phyloP scores from a whole-genome alignment of 2,797 vertebrate genomes.

The Lacerta bilineata region DNA sequence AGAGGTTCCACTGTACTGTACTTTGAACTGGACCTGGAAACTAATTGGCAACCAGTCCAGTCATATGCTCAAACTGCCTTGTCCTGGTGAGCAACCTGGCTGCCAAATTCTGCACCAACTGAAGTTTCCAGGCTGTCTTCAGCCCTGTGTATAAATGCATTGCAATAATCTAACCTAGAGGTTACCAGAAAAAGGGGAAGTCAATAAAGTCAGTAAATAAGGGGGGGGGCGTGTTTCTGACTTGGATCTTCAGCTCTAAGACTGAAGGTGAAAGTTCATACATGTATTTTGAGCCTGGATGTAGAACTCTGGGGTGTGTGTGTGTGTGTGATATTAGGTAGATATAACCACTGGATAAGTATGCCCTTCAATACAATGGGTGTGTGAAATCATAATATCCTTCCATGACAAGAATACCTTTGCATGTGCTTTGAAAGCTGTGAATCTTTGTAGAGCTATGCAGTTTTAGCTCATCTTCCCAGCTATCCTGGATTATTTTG shows the following conservation, averaged over 20 bases:
- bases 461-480: conserved; percentile 59
- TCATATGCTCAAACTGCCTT: no score
- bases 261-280: background rate
- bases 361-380: conserved; percentile 47
- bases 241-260: background rate
- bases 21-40: no score
- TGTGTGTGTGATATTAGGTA: background rate
- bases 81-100: no score
- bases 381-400: conserved; percentile 44
- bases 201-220: background rate
- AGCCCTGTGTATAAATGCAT: no score
- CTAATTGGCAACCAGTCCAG: no score
- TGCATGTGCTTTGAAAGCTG: conserved; percentile 43
- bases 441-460: conserved; percentile 54
- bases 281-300: conserved; percentile 30
- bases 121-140: no score
- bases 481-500: conserved; percentile 57
- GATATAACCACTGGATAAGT: conserved; percentile 40
- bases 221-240: background rate
- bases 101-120: no score
- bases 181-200: no score
- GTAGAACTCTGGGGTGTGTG: background rate
- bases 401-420: conserved; percentile 58
- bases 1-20: no score
- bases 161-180: no score